Evolutionary conservation across 2,113 vertebrate genomes (phyloP).

Genomic region (Erythrolamprus reginae): DNA sequence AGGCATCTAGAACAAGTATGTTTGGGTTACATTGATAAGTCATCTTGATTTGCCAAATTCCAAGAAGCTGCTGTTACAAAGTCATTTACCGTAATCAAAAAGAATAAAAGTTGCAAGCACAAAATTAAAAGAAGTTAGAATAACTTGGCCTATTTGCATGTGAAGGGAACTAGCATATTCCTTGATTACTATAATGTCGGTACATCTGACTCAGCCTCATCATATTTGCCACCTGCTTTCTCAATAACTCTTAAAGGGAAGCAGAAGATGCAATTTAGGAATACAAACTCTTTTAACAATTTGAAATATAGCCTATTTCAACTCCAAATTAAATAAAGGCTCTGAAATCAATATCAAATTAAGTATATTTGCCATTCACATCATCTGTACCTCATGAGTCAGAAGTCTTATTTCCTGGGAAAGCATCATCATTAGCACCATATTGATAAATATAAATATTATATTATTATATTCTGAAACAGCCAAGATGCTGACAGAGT

Average conservation of each 20-base stretch:
- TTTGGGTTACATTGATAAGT: not conserved
- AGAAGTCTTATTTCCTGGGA: not conserved
- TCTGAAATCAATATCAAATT: not conserved
- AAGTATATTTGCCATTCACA: not conserved
- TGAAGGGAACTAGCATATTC: not conserved
- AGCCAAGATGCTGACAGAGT: fast-evolving
- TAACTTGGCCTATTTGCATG: fast-evolving
- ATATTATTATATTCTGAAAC: fast-evolving
- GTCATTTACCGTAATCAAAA: constrained; percentile 28
- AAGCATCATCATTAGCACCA: not conserved
- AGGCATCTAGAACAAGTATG: not conserved
- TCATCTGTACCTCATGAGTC: not conserved
- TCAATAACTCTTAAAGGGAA: not conserved
- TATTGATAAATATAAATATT: not conserved
- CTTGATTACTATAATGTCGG: not conserved
- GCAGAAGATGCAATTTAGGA: not conserved
- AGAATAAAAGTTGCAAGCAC: constrained; percentile 21
- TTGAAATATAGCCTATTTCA: not conserved
- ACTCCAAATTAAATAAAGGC: not conserved
- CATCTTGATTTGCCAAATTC: not conserved
- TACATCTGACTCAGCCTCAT: not conserved
- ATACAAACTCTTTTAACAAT: not conserved
- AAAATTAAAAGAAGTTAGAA: not conserved
- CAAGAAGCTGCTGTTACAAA: not conserved
- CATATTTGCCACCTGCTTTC: not conserved